Base-by-base conservation (phyloP, 2,797 vertebrate species). In the Scomberomorus guttatus region DNA sequence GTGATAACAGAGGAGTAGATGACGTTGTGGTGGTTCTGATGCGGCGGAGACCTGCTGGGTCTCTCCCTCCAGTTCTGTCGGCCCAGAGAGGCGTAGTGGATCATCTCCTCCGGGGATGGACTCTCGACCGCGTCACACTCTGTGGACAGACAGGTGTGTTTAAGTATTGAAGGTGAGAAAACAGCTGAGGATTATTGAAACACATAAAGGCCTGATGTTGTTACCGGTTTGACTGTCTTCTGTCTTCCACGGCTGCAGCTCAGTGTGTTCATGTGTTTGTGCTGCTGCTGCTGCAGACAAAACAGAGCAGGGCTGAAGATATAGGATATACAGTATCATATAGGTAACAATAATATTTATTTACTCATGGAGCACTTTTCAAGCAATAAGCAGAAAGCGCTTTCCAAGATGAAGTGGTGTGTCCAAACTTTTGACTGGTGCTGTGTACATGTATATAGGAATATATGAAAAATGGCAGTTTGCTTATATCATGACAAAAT, bases 51-150 rank as follows among this genome's bases (percentile, higher is more conserved):
- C 60, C 65, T 57, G 50, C 17, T 5, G 9, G 85, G 62, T 57
- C 81, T 9, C 25, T 87, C 84, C 62, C 44, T 90, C 93, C 92
- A 93, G 80, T 78, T 89, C 22, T 87, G 91, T 12, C 86, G 87
- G 15, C 91, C 91, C 80, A 94, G 88, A 58, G 89, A 93, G 48
- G 92, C 93, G 2, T 93, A 94, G 27, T 93, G 92, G 76, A 92
- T 74, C 0, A 3, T 72, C 15, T 88, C 88, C 18, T 88, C 85
- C 7, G 24, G 50, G 27, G 65, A 10, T 0, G 18, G 61, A 14
- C 14, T 17, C 55, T 79, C 59, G 0, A 0, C 17, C 9, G 13
- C 32, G 7, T 70, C 73, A 0, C 18, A 1, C 1, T 84, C 90
- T 92, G 83, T 24, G 24, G 61, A 57, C 29, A 70, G 2, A 75